These are phyloP conservation scores for Augiades crinisus DNA, from an alignment of 2,888 invertebrate genomes.

Conservation along the genomic window DNA sequence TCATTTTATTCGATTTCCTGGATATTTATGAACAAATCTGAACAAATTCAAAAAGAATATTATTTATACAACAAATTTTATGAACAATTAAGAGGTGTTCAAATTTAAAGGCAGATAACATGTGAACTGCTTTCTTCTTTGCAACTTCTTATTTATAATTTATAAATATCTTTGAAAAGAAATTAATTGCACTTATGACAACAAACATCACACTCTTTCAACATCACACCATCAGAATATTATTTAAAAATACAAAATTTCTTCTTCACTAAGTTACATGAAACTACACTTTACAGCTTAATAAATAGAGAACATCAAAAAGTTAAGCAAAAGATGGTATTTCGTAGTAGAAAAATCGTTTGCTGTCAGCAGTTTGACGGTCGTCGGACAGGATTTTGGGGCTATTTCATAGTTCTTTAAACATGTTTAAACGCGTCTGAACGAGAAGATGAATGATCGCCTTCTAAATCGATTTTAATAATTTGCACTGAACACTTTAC, in stretches of 20 bases:
- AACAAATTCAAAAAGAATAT: too few species aligned
- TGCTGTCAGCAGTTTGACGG: constrained; percentile 44
- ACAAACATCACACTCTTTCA: constrained; percentile 40
- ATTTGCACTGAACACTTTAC: constrained; percentile 6
- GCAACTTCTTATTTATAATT: too few species aligned
- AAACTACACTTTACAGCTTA: constrained; percentile 19
- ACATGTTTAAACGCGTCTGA: constrained; percentile 38
- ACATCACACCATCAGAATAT: constrained; percentile 34
- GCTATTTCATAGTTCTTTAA: constrained; percentile 38
- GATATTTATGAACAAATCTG: too few species aligned
- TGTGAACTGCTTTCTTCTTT: too few species aligned
- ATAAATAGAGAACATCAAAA: background rate
- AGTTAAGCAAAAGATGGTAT: constrained; percentile 26
- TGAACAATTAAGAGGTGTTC: too few species aligned
- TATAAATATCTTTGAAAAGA: constrained; percentile 29
- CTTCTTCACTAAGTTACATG: background rate
- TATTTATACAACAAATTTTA: too few species aligned
- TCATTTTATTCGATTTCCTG: too few species aligned
- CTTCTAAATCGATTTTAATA: constrained; percentile 22
- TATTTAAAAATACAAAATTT: constrained; percentile 31
- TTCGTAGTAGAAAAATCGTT: constrained; percentile 42
- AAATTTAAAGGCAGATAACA: too few species aligned
- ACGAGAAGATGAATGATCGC: constrained; percentile 40
- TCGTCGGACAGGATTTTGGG: constrained; percentile 39
- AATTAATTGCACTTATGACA: constrained; percentile 42